Base-by-base conservation (phyloP, 2,888 invertebrate genomes). In the Lasiommata megera region DNA sequence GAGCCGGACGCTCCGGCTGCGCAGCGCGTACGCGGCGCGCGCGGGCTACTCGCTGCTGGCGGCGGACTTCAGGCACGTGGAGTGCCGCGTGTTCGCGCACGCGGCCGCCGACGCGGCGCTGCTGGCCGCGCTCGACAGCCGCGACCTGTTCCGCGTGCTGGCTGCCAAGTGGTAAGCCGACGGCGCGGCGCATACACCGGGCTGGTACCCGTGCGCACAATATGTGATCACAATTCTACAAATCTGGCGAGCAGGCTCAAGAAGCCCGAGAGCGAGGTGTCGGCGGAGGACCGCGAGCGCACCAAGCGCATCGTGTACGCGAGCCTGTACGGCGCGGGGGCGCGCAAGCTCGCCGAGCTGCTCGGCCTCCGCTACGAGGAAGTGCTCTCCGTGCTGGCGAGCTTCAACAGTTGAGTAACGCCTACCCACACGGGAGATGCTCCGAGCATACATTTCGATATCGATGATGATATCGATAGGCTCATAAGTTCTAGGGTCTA, bases 281-380 rank as follows among this genome's bases (percentile, higher is more conserved):
- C 66, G 0, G 8, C 50, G 0, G 79, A 67, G 11, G 88, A 91
- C 56, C 83, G 92, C 61, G 87, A 85, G 74, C 86, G 87, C 56
- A 91, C 91, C 8, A 92, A 92, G 74, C 85, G 87, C 50, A 70
- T 92, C 28, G 86, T 91, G 63, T 92, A 92, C 77, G 89, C 91
- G 12, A 78, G 82, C 43, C 72, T 91, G 76, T 92, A 92, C 77
- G 92, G 92, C 64, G 92, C 91, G 6, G 92, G 92, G 60, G 63
- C 77, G 7, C 67, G 79, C 52, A 84, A 76, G 67, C 80, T 92
- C 34, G 77, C 77, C 68, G 87, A 86, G 60, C 78, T 89, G 29
- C 82, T 92, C 28, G 69, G 68, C 55, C 68, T 84, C 31, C 58
- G 67, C 58, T 74, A 78, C 66, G 76, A 78, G 3, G 81, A 82